These are phyloP conservation scores for Synanthedon formicaeformis DNA, from an alignment of 2,888 invertebrate genomes.

Conservation along the genomic window DNA sequence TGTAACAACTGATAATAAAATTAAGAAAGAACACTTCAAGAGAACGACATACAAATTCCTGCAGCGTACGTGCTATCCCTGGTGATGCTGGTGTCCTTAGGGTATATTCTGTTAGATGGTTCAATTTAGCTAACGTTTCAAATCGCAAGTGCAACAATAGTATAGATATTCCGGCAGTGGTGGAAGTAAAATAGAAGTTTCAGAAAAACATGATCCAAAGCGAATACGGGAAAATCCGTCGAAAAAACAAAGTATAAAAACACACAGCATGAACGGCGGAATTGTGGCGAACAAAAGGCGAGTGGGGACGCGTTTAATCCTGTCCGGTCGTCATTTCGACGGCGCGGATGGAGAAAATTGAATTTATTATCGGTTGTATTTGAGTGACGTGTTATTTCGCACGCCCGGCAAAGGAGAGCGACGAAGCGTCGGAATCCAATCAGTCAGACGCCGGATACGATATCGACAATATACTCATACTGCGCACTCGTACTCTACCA, in stretches of 20 bases:
- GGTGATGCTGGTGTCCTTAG: no score
- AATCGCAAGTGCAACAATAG: no score
- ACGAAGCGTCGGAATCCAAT: conserved; percentile 47
- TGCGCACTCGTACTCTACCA: conserved; percentile 32
- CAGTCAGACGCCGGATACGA: conserved; percentile 52
- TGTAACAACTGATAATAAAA: no score
- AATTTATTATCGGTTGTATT: conserved; percentile 68
- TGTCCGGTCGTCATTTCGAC: conserved; percentile 57
- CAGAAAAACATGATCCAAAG: neutral
- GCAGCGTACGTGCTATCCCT: no score
- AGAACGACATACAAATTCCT: no score
- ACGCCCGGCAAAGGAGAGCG: conserved; percentile 46
- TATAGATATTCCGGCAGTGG: no score
- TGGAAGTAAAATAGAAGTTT: neutral
- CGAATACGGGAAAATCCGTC: conserved; percentile 4
- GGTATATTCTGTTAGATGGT: no score
- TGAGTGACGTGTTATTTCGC: conserved; percentile 70
- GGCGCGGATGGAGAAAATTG: conserved; percentile 56
- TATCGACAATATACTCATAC: conserved; percentile 27
- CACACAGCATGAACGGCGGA: conserved; percentile 27
- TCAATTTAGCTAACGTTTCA: no score
- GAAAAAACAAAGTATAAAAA: conserved; percentile 20
- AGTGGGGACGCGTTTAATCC: conserved; percentile 62
- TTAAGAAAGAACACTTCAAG: no score
- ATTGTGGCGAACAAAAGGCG: conserved; percentile 61